A percentile compares a stretch with the other conserved stretches of the same genome.
Evolutionary conservation across 2,888 invertebrate species (phyloP).

Genomic region (Archaeoteleia sp.): DNA sequence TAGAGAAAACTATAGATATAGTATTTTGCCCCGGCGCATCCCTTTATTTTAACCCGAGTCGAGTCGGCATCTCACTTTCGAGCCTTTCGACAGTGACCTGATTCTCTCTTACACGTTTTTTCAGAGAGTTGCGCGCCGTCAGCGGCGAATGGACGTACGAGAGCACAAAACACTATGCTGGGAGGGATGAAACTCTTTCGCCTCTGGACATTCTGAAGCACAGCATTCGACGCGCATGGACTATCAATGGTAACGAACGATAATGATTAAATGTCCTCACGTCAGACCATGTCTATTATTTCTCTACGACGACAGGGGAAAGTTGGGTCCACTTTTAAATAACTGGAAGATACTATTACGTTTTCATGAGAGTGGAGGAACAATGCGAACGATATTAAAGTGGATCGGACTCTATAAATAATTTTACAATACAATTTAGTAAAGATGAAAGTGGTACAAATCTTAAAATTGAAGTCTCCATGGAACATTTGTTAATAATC

Average conservation of each 20-base stretch:
- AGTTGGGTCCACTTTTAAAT: too few species aligned
- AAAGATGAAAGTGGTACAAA: too few species aligned
- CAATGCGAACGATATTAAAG: too few species aligned
- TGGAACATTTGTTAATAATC: too few species aligned
- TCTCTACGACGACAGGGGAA: too few species aligned
- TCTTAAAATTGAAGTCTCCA: too few species aligned
- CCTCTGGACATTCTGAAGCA: constrained; percentile 81
- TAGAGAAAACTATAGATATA: too few species aligned
- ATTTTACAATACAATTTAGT: too few species aligned
- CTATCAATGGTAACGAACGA: constrained; percentile 79
- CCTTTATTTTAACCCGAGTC: constrained; percentile 20
- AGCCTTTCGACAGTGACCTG: constrained; percentile 50
- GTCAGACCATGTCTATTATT: too few species aligned
- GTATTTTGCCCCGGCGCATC: constrained; percentile 5
- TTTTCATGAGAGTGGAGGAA: too few species aligned
- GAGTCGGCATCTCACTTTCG: constrained; percentile 37
- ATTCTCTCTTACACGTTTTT: constrained; percentile 57
- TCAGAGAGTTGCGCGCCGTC: constrained; percentile 82
- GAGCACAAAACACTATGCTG: constrained; percentile 77
- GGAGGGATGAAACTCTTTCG: constrained; percentile 77
- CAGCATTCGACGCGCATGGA: constrained; percentile 83
- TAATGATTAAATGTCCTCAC: not conserved
- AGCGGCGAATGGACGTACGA: constrained; percentile 84
- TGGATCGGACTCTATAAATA: too few species aligned
- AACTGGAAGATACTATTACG: too few species aligned